phyloP scores from a whole-genome alignment of 2,113 vertebrate species.

The Hippolais icterina region DNA sequence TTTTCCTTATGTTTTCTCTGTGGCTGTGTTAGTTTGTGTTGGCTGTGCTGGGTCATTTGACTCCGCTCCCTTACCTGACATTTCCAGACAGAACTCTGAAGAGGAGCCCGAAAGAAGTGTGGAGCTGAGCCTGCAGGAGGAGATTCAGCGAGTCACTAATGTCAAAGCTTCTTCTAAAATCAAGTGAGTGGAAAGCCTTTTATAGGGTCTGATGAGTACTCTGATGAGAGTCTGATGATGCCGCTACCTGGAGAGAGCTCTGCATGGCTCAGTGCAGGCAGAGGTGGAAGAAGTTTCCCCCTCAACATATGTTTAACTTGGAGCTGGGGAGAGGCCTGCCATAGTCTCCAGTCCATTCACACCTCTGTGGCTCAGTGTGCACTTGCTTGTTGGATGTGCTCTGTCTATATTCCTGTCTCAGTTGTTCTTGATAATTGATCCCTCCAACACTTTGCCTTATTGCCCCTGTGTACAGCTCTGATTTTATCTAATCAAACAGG shows the following conservation, averaged over 20 bases:
- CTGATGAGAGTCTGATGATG: background rate
- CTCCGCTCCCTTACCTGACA: background rate
- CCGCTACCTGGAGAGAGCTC: background rate
- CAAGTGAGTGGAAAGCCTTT: conserved; percentile 78
- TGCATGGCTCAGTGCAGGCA: background rate
- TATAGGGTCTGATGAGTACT: background rate
- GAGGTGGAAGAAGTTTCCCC: background rate
- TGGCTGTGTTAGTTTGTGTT: background rate
- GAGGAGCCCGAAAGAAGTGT: conserved; percentile 64
- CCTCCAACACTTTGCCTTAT: background rate
- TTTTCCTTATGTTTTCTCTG: background rate
- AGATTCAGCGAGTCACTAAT: conserved; percentile 83
- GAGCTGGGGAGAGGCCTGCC: background rate
- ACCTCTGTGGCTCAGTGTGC: background rate
- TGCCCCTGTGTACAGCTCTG: background rate
- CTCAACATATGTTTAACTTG: background rate
- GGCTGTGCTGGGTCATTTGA: background rate
- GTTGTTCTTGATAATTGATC: background rate
- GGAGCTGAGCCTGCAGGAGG: conserved; percentile 78
- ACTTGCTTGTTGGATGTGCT: background rate
- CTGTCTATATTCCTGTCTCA: background rate
- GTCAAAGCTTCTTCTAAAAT: conserved; percentile 92
- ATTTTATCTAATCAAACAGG: conserved; percentile 69
- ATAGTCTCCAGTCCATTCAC: background rate
- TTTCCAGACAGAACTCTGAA: conserved; percentile 74